Evolutionary conservation across 2,113 vertebrate species (phyloP).

Genomic region (Nesogale talazaci): DNA sequence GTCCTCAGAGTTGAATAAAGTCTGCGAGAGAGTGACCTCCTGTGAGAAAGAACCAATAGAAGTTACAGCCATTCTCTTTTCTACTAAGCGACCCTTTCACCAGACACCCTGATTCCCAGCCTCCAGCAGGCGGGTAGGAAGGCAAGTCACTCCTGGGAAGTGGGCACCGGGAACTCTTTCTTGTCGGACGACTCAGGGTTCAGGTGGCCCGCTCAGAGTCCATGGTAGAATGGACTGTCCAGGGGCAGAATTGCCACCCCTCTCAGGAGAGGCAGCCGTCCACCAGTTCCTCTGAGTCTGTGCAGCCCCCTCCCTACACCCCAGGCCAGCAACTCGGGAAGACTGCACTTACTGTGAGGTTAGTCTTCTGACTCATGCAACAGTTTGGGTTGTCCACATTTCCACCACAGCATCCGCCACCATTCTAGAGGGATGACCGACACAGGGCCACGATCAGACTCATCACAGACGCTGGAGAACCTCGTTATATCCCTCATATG

Average conservation of each 20-base stretch:
- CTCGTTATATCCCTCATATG: background rate
- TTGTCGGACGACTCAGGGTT: background rate
- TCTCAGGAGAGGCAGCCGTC: too few species aligned
- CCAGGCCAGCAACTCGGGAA: background rate
- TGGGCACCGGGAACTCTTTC: background rate
- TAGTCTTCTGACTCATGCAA: constrained; percentile 84
- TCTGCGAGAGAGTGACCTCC: constrained; percentile 82
- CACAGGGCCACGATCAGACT: constrained; percentile 1
- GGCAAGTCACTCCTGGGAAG: background rate
- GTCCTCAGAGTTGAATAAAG: constrained; percentile 88
- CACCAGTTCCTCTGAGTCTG: too few species aligned
- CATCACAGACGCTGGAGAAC: background rate
- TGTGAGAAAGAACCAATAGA: constrained; percentile 6
- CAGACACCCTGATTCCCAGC: background rate
- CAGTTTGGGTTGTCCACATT: constrained; percentile 85
- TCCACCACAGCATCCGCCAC: constrained; percentile 87
- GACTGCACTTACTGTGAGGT: constrained; percentile 69
- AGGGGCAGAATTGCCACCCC: too few species aligned
- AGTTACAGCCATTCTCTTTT: background rate
- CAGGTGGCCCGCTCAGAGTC: accelerated
- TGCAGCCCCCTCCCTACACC: background rate
- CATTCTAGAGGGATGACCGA: constrained; percentile 77
- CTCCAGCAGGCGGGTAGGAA: background rate
- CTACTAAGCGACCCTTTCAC: background rate
- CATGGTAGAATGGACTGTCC: background rate